phyloP scores from a whole-genome alignment of 2,113 vertebrate species.

The Numenius arquata region DNA sequence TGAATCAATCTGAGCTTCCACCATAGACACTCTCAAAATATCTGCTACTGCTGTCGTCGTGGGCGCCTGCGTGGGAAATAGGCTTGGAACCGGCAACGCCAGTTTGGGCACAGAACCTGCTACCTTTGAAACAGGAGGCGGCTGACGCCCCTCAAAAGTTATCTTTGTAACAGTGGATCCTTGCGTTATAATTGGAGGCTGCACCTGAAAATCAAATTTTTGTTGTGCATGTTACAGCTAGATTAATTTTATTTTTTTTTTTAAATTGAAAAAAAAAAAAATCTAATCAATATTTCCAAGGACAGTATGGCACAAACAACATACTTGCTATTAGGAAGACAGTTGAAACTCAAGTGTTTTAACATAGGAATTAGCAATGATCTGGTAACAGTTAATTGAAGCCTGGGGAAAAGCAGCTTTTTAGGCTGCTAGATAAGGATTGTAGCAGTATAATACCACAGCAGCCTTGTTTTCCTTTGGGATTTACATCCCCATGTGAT shows the following conservation, averaged over 20 bases:
- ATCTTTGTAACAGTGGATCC: constrained; percentile 93
- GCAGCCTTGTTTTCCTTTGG: constrained; percentile 69
- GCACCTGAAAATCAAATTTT: constrained; percentile 80
- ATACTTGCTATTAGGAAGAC: constrained; percentile 69
- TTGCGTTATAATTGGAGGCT: constrained; percentile 92
- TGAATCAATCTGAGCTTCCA: constrained; percentile 94
- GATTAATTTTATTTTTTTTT: not conserved
- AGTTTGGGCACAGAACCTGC: constrained; percentile 76
- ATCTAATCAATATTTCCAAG: constrained; percentile 62
- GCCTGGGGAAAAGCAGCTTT: constrained; percentile 56
- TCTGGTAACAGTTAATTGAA: constrained; percentile 54
- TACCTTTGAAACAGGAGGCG: constrained; percentile 82
- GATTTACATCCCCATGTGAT: constrained; percentile 55
- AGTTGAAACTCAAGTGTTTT: constrained; percentile 70
- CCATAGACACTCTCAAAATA: constrained; percentile 97
- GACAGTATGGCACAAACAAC: constrained; percentile 71
- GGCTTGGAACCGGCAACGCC: constrained; percentile 76
- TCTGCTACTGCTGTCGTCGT: constrained; percentile 88
- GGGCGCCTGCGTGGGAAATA: constrained; percentile 72
- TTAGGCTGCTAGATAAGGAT: constrained; percentile 54
- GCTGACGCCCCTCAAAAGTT: constrained; percentile 85
- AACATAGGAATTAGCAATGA: constrained; percentile 63
- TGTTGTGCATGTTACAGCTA: constrained; percentile 75
- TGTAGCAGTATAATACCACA: constrained; percentile 48
- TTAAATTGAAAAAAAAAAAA: not conserved